Evolutionary conservation across 2,888 invertebrate species (phyloP), one percentile per base, ranked within the genome.

Genomic region (Dicranocentrus wangi): DNA sequence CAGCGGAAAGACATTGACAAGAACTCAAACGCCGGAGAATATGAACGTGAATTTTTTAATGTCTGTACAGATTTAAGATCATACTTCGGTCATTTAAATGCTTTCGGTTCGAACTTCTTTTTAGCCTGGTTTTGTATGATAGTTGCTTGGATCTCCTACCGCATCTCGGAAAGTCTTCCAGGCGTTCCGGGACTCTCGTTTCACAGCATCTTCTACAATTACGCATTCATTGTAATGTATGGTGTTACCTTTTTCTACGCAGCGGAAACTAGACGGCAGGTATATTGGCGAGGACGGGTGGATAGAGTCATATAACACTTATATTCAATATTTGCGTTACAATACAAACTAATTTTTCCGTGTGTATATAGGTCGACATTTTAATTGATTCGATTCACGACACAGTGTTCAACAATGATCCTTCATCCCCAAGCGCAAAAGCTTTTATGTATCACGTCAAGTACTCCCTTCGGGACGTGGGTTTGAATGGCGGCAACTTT

Each of bases 401-500:
- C 17, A 13, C 17, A 3, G 47, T n/a, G n/a, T 7, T 47, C 17
- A 47, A 47, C 15, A 3, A n/a, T 47, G 10, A 47, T n/a, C 3
- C 47, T 15, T 47, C 10, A 13, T 47, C 47, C 47, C n/a, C 47
- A n/a, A n/a, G n/a, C 3, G 47, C 47, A 47, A n/a, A 3, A 10
- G 8, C 47, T 13, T 47, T 10, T 47, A 3, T 8, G 3, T 47
- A 39, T 39, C 39, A 8, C 39, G 39, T 39, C 13, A 39, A 39
- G 13, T 5, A 39, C 5, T 39, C 7, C 13, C 39, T 73, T 7
- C 27, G 53, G 10, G 25, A 65, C 23, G 65, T 39, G 2, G 51
- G 51, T 10, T 42, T 73, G 39, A 13, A n/a, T 7, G 73, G 73
- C n/a, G 73, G 73, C 3, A 17, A 28, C 5, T 73, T 73, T 21